phyloP scores from a whole-genome alignment of 2,113 vertebrate genomes.

The Chlamydotis undulata region DNA sequence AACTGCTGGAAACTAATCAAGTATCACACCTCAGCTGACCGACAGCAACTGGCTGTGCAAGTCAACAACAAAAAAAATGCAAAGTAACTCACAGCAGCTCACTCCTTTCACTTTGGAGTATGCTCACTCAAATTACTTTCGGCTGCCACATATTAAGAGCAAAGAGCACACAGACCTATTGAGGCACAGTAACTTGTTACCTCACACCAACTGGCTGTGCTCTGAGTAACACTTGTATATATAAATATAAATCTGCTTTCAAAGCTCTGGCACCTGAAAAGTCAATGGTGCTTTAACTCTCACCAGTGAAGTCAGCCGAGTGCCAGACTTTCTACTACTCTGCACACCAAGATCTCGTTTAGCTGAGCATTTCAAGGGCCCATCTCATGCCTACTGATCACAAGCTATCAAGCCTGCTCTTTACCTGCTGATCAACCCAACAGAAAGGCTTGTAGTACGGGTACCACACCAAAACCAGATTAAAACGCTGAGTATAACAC shows the following conservation, averaged over 20 bases:
- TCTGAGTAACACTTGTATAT: not conserved
- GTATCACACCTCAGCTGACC: not conserved
- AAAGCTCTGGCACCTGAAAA: not conserved
- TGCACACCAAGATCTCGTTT: not conserved
- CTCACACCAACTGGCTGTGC: not conserved
- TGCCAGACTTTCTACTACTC: fast-evolving
- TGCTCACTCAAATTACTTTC: fast-evolving
- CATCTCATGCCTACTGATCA: not conserved
- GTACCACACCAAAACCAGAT: not conserved
- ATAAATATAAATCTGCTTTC: not conserved
- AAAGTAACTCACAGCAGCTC: not conserved
- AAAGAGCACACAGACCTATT: not conserved
- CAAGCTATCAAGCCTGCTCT: not conserved
- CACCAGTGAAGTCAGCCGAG: not conserved
- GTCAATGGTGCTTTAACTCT: not conserved
- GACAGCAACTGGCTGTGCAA: not conserved
- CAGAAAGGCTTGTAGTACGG: not conserved
- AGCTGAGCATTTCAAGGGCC: not conserved
- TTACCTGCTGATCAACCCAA: not conserved
- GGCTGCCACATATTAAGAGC: not conserved
- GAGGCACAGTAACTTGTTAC: not conserved
- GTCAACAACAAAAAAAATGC: not conserved
- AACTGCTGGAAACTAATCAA: slow-evolving; percentile 10
- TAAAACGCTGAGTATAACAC: not conserved
- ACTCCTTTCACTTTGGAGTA: not conserved